Conservation (phyloP, 92 coral and sea anemone genomes). For the Ricordea florida region DNA sequence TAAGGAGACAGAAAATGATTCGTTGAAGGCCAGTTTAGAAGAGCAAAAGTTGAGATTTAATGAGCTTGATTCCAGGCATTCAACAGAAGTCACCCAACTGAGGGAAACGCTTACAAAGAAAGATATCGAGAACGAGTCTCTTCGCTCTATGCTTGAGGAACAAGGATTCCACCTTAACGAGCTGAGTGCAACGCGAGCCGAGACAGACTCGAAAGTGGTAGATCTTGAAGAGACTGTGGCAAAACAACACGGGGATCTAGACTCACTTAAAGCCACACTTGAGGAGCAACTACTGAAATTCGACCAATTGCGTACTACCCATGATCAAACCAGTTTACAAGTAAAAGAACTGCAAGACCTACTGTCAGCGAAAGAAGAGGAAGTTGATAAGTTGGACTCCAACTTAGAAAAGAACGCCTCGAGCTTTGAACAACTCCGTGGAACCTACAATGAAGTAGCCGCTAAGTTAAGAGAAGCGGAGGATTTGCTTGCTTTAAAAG, state of each 20-base stretch:
- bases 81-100: slow-evolving; percentile 19
- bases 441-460: not conserved
- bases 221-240: slow-evolving; percentile 39
- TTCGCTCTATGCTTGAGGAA: slow-evolving; percentile 14
- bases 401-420: slow-evolving; percentile 4
- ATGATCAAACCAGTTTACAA: not conserved
- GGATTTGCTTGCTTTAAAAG: slow-evolving; percentile 11
- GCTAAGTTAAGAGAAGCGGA: not conserved
- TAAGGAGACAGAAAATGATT: not conserved
- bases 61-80: slow-evolving; percentile 32
- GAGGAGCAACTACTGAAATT: not conserved
- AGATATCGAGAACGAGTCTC: slow-evolving; percentile 9
- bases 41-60: slow-evolving; percentile 6
- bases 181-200: slow-evolving; percentile 31
- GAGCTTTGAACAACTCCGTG: slow-evolving; percentile 17
- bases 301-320: not conserved
- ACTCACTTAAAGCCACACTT: not conserved
- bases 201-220: slow-evolving; percentile 39
- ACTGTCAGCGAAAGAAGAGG: not conserved
- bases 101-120: slow-evolving; percentile 8
- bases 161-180: not conserved
- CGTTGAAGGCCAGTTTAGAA: not conserved
- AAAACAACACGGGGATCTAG: slow-evolving; percentile 29
- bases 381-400: not conserved
- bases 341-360: not conserved